Conservation (phyloP, 2,113 vertebrate species). For the Chloropsis cyanopogon region DNA sequence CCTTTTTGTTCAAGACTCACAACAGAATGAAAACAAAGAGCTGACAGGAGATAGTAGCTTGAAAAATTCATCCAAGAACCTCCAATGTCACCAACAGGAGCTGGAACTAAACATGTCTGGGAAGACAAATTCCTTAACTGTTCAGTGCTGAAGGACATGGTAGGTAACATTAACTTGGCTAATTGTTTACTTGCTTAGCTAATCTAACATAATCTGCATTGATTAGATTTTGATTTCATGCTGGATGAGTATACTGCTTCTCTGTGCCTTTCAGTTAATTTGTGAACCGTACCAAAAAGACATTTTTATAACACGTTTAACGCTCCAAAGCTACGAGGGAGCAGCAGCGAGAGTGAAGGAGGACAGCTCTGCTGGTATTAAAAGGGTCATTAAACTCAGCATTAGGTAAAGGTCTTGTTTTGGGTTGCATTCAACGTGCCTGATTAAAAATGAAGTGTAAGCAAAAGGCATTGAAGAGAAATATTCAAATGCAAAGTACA, state of each 20-base stretch:
- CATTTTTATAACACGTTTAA: conserved; percentile 72
- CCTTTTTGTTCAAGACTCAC: background rate
- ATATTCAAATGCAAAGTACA: background rate
- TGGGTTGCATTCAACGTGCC: conserved; percentile 76
- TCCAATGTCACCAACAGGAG: background rate
- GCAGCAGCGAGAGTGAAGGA: conserved; percentile 68
- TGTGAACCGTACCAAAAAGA: conserved; percentile 74
- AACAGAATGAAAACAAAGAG: background rate
- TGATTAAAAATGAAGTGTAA: conserved; percentile 81
- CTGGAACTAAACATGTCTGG: background rate
- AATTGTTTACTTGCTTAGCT: conserved; percentile 66
- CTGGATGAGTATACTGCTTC: conserved; percentile 66
- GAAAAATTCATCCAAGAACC: background rate
- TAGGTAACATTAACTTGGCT: conserved; percentile 45
- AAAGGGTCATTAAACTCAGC: conserved; percentile 84
- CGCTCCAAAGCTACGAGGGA: conserved; percentile 69
- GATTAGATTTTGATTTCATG: conserved; percentile 77
- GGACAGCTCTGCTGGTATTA: conserved; percentile 77
- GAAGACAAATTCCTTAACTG: conserved; percentile 24
- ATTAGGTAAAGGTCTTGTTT: conserved; percentile 78
- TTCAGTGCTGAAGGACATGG: conserved; percentile 58
- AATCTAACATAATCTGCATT: conserved; percentile 52
- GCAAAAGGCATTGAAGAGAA: conserved; percentile 57
- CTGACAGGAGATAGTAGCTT: background rate
- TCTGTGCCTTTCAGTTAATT: conserved; percentile 57